Evolutionary conservation across 2,113 vertebrate species (phyloP), one percentile per base, ranked within the genome.

Genomic region (Austrofundulus limnaeus): DNA sequence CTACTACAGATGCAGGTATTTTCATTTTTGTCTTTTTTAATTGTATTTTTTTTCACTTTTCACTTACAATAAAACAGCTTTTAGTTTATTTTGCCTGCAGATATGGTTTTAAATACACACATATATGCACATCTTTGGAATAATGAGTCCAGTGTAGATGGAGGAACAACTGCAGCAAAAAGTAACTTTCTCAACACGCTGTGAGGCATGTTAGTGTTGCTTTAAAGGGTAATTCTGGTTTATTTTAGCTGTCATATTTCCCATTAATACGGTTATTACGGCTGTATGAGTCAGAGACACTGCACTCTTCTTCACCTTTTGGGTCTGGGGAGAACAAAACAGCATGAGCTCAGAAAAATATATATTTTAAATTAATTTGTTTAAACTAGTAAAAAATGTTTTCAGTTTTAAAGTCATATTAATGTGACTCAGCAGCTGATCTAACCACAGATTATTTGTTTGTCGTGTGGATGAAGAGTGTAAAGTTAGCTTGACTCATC

Each of bases 121-220:
- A 4, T 28, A 28, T 34, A 34, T 34, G 16, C 5, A 2, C 31
- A 7, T 4, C 19, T 37, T n/a, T 13, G 4, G n/a, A 11, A 11
- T 51, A 17, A 10, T 51, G 48, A 6, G 17, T 53, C 42, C 28
- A 38, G 42, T 49, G 28, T 47, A 21, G 17, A 20, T 21, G 25
- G 24, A 59, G 57, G 43, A 60, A 34, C 53, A 37, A 60, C 14
- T 48, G 43, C 43, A 23, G 43, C 43, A 60, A 47, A 45, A 20
- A 34, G n/a, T 23, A 49, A 25, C 37, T 50, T 25, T 47, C 56
- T 49, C 24, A 49, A 28, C 23, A 16, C 23, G 47, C 34, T 23
- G n/a, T 46, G 1, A 6, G 21, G 23, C 47, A 17, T 31, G 52
- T 54, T 15, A 52, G 20, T 17, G 11, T 60, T 47, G 46, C 52